Conservation (phyloP, 37 sponge, comb jelly and placozoan genomes). For the Aphrocallistes beatrix region DNA sequence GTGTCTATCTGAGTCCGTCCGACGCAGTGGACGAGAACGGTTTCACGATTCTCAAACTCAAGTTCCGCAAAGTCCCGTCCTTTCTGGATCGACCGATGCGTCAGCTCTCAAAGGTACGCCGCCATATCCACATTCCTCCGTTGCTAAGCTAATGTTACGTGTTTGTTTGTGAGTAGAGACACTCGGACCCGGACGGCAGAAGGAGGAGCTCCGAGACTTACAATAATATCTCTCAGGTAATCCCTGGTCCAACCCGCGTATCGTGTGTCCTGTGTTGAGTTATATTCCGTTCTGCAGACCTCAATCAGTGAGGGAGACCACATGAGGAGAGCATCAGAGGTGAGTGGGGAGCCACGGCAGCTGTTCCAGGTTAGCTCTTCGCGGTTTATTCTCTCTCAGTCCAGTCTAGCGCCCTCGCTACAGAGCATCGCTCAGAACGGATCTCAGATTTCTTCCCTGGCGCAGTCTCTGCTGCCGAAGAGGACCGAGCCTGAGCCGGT, state of each 20-base stretch:
- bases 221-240: background rate
- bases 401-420: background rate
- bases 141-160: background rate
- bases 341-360: background rate
- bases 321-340: background rate
- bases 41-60: background rate
- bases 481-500: background rate
- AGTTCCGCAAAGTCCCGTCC: background rate
- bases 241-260: too few relatives aligned
- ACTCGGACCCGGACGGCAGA: background rate
- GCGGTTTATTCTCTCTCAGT: background rate
- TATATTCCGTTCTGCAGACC: background rate
- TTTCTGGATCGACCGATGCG: background rate
- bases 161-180: background rate
- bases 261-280: too few relatives aligned
- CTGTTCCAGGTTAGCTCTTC: background rate
- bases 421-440: background rate
- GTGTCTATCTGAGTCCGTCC: slow-evolving; percentile 13
- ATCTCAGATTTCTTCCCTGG: slow-evolving; percentile 1
- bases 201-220: background rate
- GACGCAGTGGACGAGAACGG: background rate
- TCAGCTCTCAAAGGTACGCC: background rate
- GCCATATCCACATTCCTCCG: too few relatives aligned
- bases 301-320: background rate
- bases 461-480: background rate